These are phyloP conservation scores for Camponotus vicinus DNA, from an alignment of 1,140 invertebrate genomes.

Conservation along the genomic window DNA sequence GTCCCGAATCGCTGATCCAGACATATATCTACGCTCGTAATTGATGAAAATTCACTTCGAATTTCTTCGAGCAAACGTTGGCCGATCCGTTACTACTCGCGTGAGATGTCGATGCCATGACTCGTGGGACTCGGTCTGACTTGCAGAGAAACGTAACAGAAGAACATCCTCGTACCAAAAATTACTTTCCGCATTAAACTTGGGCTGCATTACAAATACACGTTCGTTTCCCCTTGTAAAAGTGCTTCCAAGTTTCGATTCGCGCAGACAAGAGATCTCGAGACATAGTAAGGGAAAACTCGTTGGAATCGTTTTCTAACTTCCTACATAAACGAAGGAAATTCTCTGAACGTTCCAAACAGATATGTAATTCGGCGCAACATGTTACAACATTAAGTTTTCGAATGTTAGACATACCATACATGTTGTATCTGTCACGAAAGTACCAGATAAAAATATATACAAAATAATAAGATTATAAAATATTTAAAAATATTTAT, in stretches of 20 bases:
- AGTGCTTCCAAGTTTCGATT: conserved; percentile 49
- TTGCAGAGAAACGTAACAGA: conserved; percentile 46
- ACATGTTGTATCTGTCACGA: not conserved
- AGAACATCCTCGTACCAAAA: conserved; percentile 50
- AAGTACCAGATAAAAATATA: not conserved
- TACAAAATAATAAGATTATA: not conserved
- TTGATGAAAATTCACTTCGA: conserved; percentile 53
- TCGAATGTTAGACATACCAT: not conserved
- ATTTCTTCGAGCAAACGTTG: conserved; percentile 50
- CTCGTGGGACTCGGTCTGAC: conserved; percentile 44
- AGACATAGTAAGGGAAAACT: conserved; percentile 57
- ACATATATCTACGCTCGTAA: conserved; percentile 16
- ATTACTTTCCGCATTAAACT: conserved; percentile 65
- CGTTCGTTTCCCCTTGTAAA: conserved; percentile 35
- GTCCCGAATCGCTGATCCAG: not conserved
- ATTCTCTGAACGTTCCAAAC: conserved; percentile 27
- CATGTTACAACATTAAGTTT: conserved; percentile 11
- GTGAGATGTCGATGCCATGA: conserved; percentile 30
- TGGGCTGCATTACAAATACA: conserved; percentile 70
- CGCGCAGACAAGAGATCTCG: conserved; percentile 47
- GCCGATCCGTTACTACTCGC: conserved; percentile 30
- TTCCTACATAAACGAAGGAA: conserved; percentile 16
- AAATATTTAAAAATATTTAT: not conserved
- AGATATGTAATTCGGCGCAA: conserved; percentile 26
- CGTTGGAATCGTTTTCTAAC: conserved; percentile 51